Base-by-base conservation (phyloP, 2,888 invertebrate genomes). In the Pristionchus entomophagus region DNA sequence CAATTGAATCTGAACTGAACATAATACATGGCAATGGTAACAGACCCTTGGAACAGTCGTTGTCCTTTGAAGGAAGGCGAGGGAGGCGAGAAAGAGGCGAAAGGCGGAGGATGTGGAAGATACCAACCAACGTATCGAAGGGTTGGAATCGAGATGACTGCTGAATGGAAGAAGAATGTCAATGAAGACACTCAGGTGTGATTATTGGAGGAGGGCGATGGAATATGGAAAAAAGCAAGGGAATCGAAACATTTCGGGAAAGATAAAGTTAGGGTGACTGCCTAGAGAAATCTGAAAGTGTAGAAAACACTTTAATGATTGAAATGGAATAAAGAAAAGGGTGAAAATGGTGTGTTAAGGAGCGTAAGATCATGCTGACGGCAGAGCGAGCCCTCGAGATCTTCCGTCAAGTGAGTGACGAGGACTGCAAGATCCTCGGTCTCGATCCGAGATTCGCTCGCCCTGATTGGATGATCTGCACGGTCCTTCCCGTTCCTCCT, bases 381-480 rank as follows among this genome's bases (percentile, higher is more conserved):
- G 99, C 99, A 2, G 99, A 99, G 94, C 95, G 98, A 91, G 99
- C 98, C 2, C 96, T 97, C 95, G 99, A 99, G 95, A 97, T 99
- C 89, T 95, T 99, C 59, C 92, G 97, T 94, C 96, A 97, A 92
- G 97, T 98, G 84, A 96, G 96, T 90, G 99, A 99, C 94, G 99
- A 99, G 94, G 99, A 99, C 94, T 97, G 97, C 89, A 96, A 96
- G 88, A 96, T 98, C 89, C 87, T 92, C 29, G 96, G 96, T 69
- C 97, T 99, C 97, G 98, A 99, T 94, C 98, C 98, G 0, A 88
- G 89, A 35, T 94, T 91, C 88, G 97, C 99, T 0, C 95, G 99
- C 82, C 99, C 99, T 10, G 99, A 99, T 95, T 99, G 99, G 99
- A 99, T 99, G 99, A 96, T 99, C 89, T 96, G 97, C 10, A 98